A percentile compares a stretch with the other conserved stretches of the same genome.
Evolutionary conservation across 30 jellyfish, hydroid and myxozoan species (phyloP).

Genomic region (Hydractinia echinata): DNA sequence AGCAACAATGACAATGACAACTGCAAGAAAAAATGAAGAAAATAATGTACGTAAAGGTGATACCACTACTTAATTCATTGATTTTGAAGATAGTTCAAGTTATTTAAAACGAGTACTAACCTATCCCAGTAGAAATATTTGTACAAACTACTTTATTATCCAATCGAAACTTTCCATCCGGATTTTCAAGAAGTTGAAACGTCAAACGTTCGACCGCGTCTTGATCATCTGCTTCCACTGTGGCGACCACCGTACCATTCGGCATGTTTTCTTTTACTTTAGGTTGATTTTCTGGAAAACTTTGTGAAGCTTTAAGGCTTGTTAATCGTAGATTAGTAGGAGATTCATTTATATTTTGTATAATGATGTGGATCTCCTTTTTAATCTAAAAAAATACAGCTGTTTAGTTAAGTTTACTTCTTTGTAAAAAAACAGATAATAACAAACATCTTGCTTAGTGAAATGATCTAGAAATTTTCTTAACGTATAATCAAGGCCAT

Average conservation of each 20-base stretch:
- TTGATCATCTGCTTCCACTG: conserved; percentile 61
- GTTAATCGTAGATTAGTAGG: conserved; percentile 59
- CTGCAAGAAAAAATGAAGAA: too few relatives aligned
- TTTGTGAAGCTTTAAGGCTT: conserved; percentile 35
- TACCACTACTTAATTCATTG: background rate
- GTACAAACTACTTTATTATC: background rate
- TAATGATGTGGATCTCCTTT: conserved; percentile 38
- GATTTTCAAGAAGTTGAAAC: conserved; percentile 50
- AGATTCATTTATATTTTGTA: conserved; percentile 78
- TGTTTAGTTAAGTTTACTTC: background rate
- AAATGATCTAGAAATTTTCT: background rate
- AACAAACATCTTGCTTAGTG: background rate
- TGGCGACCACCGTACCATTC: conserved; percentile 57
- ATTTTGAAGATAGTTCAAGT: background rate
- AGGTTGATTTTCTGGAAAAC: conserved; percentile 55
- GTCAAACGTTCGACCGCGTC: conserved; percentile 52
- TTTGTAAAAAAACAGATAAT: background rate
- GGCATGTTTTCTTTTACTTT: conserved; percentile 51
- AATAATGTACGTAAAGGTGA: background rate
- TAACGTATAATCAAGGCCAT: too few relatives aligned
- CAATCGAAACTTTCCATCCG: background rate
- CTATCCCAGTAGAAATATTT: background rate
- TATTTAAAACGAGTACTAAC: background rate
- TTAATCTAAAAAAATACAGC: conserved; percentile 30
- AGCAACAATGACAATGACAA: too few relatives aligned